Evolutionary conservation across 2,113 vertebrate species (phyloP).

Genomic region (Canis aureus): DNA sequence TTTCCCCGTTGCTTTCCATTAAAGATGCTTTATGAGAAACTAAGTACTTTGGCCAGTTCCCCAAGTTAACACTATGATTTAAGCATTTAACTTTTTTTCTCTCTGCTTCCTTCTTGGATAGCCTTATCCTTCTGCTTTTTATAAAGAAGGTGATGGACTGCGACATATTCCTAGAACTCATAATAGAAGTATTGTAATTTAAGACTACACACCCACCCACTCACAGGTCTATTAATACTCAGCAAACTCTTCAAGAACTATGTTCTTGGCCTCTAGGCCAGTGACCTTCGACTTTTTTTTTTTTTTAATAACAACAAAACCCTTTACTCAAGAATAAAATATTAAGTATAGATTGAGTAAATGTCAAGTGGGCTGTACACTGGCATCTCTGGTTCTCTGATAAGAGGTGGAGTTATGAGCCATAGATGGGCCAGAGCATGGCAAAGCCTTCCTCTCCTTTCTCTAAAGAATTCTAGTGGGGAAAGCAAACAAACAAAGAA

Average conservation of each 20-base stretch:
- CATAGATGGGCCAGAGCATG: not conserved
- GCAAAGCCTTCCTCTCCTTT: not conserved
- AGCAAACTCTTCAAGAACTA: not conserved
- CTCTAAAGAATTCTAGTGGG: not conserved
- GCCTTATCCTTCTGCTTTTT: not conserved
- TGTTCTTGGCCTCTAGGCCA: not conserved
- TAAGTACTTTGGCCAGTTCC: not conserved
- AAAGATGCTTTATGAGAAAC: not conserved
- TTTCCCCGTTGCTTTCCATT: not conserved
- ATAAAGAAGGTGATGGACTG: not conserved
- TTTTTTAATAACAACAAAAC: not conserved
- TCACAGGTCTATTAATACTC: not conserved
- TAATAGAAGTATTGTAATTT: not conserved
- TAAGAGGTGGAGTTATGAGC: too few species aligned
- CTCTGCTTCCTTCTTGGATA: not conserved
- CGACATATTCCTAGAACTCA: not conserved
- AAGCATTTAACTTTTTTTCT: not conserved
- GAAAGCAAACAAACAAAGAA: not conserved
- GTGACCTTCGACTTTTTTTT: not conserved
- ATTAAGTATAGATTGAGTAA: not conserved
- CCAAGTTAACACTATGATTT: not conserved
- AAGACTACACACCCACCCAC: rapidly evolving
- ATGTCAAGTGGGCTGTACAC: not conserved
- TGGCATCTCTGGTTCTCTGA: not conserved
- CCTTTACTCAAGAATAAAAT: not conserved